Percentiles rank a stretch among this genome's conserved stretches.
Evolutionary conservation across 1,140 invertebrate genomes (phyloP).

Genomic region (Panonychus citri): DNA sequence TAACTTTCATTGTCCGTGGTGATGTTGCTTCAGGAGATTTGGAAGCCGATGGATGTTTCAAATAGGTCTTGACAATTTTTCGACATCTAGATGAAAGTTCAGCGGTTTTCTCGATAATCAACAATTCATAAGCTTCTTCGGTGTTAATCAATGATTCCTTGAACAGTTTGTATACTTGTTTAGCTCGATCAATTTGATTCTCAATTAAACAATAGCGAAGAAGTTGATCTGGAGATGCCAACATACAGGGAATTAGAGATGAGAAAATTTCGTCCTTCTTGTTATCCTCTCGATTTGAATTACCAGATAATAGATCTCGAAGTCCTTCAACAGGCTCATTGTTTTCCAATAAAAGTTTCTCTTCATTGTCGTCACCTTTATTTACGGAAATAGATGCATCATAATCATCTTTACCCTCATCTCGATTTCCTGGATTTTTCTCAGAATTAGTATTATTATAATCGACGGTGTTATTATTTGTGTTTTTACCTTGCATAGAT

Average conservation of each 20-base stretch:
- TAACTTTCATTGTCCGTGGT: background rate
- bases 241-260: conserved; percentile 9
- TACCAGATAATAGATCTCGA: background rate
- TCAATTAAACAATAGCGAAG: conserved; percentile 10
- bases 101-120: conserved; percentile 27
- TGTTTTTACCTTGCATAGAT: too few species aligned
- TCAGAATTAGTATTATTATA: too few species aligned
- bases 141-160: conserved; percentile 23
- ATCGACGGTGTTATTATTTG: too few species aligned
- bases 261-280: background rate
- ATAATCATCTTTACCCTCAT: too few species aligned
- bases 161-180: conserved; percentile 7
- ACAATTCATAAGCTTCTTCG: conserved; percentile 26
- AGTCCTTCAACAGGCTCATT: background rate
- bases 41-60: background rate
- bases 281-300: background rate
- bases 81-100: background rate
- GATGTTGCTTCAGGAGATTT: conserved; percentile 16
- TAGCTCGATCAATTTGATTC: conserved; percentile 6
- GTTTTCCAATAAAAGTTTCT: background rate
- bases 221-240: conserved; percentile 9
- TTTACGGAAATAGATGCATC: background rate
- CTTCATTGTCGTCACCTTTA: background rate
- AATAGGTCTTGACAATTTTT: background rate
- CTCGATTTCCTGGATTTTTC: background rate